These are phyloP conservation scores for Clarias pachynema DNA, from an alignment of 2,797 vertebrate species.

Conservation along the genomic window DNA sequence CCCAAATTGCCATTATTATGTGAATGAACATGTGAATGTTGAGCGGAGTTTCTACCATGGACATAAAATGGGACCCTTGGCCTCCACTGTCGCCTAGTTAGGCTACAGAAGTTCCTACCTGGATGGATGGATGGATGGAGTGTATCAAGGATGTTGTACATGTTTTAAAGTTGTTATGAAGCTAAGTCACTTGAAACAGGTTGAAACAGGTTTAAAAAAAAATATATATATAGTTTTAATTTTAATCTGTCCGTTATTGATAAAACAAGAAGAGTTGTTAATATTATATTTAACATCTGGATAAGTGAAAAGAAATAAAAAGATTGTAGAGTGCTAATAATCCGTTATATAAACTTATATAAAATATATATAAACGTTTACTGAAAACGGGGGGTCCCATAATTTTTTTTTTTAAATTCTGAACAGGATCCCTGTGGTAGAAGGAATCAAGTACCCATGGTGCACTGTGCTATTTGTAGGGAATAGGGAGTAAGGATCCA, in stretches of 20 bases:
- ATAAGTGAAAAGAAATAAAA: background rate
- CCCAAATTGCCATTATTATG: too few relatives aligned
- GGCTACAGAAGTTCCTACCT: too few relatives aligned
- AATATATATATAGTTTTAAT: background rate
- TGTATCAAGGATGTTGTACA: background rate
- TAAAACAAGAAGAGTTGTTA: background rate
- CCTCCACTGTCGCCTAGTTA: too few relatives aligned
- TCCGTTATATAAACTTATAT: too few relatives aligned
- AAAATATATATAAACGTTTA: too few relatives aligned
- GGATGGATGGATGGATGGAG: too few relatives aligned
- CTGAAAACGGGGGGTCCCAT: too few relatives aligned
- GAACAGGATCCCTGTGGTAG: background rate
- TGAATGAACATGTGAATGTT: too few relatives aligned
- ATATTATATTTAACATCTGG: background rate
- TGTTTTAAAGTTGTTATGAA: background rate
- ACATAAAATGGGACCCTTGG: too few relatives aligned
- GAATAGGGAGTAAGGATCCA: slow-evolving; percentile 11
- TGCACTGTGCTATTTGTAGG: background rate
- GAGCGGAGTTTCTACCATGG: too few relatives aligned
- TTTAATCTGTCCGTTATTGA: background rate
- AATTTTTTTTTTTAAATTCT: background rate
- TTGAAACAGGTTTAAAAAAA: background rate
- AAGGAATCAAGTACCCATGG: background rate
- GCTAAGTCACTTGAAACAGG: background rate
- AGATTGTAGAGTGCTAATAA: background rate